Evolutionary conservation across 2,888 invertebrate species (phyloP).

Genomic region (Protodeltote pygarga): DNA sequence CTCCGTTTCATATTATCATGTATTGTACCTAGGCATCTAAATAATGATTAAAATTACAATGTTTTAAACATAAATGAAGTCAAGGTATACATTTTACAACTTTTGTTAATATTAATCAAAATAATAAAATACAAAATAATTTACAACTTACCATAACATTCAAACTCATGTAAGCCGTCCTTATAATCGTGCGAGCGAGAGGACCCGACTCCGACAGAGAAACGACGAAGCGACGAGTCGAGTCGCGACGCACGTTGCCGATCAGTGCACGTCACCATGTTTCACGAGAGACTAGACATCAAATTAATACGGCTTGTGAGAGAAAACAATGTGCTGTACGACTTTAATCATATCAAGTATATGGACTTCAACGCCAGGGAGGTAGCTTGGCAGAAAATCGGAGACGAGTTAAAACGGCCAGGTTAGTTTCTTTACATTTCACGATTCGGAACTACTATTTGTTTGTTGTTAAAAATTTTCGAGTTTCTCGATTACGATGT

Average conservation of each 20-base stretch:
- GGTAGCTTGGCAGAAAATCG: constrained; percentile 81
- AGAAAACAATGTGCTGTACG: constrained; percentile 72
- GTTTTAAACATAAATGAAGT: no score
- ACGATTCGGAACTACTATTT: constrained; percentile 41
- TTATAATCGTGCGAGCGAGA: constrained; percentile 37
- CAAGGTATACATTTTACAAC: no score
- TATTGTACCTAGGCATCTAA: no score
- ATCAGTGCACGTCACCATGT: constrained; percentile 50
- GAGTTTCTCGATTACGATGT: background rate
- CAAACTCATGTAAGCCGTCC: constrained; percentile 4
- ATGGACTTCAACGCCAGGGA: constrained; percentile 80
- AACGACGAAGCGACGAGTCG: constrained; percentile 46
- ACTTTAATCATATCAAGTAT: constrained; percentile 71
- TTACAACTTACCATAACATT: background rate
- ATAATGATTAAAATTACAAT: no score
- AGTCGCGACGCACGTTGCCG: constrained; percentile 36
- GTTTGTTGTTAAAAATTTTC: no score
- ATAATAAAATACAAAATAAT: background rate
- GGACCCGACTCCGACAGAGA: constrained; percentile 39
- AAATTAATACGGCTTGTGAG: constrained; percentile 70
- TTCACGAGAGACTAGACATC: constrained; percentile 68
- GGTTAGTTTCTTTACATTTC: constrained; percentile 63
- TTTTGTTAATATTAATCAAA: background rate
- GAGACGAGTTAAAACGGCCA: constrained; percentile 74
- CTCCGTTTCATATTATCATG: no score